Percentiles rank a stretch among this genome's conserved stretches.
phyloP scores from a whole-genome alignment of 2,797 vertebrate genomes.

The Syncerus caffer region DNA sequence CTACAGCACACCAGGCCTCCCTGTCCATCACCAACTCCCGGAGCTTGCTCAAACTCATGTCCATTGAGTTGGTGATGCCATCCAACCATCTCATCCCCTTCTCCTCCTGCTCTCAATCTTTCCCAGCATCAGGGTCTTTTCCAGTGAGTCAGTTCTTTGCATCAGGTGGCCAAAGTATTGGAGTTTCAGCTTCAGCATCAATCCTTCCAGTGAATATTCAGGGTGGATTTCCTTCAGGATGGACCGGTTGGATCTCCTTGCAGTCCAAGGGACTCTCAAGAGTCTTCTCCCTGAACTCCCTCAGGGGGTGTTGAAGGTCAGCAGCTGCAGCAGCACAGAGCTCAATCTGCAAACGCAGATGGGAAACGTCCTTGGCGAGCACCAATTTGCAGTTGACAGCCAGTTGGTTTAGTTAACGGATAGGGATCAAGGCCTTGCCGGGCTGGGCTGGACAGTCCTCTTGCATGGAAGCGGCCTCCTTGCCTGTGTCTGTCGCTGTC shows the following conservation, averaged over 20 bases:
- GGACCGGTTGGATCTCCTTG: not conserved
- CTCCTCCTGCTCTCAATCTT: not conserved
- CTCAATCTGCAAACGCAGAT: not conserved
- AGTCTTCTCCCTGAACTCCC: not conserved
- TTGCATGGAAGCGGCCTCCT: fast-evolving
- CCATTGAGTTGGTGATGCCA: not conserved
- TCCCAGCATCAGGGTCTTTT: not conserved
- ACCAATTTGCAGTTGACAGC: not conserved
- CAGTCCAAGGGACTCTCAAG: not conserved
- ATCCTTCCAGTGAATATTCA: not conserved
- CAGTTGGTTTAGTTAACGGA: fast-evolving
- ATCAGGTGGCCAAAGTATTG: not conserved
- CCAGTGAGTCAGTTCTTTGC: not conserved
- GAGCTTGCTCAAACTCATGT: not conserved
- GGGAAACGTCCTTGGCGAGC: not conserved
- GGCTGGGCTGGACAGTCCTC: fast-evolving
- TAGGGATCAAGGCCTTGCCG: fast-evolving
- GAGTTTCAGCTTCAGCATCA: not conserved
- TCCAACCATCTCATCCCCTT: not conserved
- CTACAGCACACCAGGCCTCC: not conserved
- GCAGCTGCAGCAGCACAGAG: not conserved
- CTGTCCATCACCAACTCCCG: not conserved
- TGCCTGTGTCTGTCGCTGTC: not conserved
- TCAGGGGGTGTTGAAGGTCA: not conserved
- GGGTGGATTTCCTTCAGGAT: not conserved